phyloP scores from a whole-genome alignment of 2,888 invertebrate species.

The Gryllus longicercus region DNA sequence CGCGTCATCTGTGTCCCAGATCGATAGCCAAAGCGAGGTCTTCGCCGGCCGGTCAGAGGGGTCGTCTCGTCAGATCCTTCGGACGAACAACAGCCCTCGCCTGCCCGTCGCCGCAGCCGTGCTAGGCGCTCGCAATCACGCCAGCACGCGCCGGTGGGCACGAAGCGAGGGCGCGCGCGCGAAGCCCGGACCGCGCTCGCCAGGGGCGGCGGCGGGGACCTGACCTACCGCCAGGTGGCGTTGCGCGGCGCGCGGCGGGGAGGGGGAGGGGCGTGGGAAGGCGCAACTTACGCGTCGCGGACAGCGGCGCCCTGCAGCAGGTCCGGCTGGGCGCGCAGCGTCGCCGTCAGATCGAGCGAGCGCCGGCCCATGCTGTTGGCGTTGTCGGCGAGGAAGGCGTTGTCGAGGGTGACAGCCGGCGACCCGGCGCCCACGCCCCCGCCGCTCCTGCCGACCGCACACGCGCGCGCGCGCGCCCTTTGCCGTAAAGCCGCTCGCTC shows the following conservation, averaged over 20 bases:
- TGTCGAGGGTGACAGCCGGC: conserved; percentile 32
- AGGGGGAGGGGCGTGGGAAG: background rate
- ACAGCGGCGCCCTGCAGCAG: conserved; percentile 40
- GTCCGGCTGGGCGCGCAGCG: conserved; percentile 41
- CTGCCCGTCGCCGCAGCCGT: background rate
- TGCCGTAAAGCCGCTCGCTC: background rate
- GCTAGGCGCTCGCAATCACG: background rate
- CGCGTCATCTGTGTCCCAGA: too few relatives aligned
- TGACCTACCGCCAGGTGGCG: background rate
- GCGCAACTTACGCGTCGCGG: conserved; percentile 33
- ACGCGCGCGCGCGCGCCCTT: background rate
- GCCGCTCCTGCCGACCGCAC: conserved; percentile 3
- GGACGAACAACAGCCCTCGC: too few relatives aligned
- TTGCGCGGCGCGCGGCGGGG: background rate
- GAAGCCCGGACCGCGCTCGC: background rate
- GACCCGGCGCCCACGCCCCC: background rate
- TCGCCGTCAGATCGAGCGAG: conserved; percentile 40
- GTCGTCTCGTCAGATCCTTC: too few relatives aligned
- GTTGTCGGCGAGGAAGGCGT: conserved; percentile 38
- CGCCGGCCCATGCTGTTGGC: conserved; percentile 40
- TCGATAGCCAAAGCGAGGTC: too few relatives aligned
- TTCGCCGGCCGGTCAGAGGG: too few relatives aligned
- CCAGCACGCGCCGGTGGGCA: background rate
- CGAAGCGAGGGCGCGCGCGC: background rate
- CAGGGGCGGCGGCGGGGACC: background rate